Conservation (phyloP, 1,140 invertebrate genomes). For the Rhyacophila brunnea region DNA sequence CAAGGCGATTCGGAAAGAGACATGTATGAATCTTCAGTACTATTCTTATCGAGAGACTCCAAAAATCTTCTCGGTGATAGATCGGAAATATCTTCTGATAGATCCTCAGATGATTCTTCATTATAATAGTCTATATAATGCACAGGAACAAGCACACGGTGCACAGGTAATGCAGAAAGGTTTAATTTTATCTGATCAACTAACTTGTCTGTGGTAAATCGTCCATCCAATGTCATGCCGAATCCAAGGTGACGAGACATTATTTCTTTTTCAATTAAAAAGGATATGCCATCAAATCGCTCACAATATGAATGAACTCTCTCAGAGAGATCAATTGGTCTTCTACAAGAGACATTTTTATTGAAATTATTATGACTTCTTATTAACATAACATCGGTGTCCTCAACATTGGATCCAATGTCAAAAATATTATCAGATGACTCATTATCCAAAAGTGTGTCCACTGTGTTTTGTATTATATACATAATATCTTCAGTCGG, state of each 20-base stretch:
- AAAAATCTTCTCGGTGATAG: conserved; percentile 40
- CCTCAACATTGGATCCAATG: too few species aligned
- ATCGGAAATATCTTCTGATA: neutral
- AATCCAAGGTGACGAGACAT: conserved; percentile 30
- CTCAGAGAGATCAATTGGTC: too few species aligned
- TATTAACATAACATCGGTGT: too few species aligned
- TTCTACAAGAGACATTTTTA: too few species aligned
- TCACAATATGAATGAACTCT: too few species aligned
- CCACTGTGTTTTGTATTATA: too few species aligned
- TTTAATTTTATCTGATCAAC: conserved; percentile 48
- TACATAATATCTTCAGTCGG: too few species aligned
- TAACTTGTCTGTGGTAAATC: conserved; percentile 46
- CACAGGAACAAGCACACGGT: conserved; percentile 9
- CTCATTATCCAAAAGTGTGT: too few species aligned
- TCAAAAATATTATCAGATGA: too few species aligned
- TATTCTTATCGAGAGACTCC: conserved; percentile 39
- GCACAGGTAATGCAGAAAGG: conserved; percentile 44
- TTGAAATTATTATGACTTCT: too few species aligned
- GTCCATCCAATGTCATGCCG: conserved; percentile 55
- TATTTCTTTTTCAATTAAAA: too few species aligned
- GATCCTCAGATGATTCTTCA: neutral
- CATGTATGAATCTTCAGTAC: conserved; percentile 39
- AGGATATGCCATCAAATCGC: too few species aligned
- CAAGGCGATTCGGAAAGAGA: conserved; percentile 46
- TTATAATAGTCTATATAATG: neutral